These are phyloP conservation scores for Apamea epomidion DNA, from an alignment of 2,888 invertebrate genomes.

Conservation along the genomic window DNA sequence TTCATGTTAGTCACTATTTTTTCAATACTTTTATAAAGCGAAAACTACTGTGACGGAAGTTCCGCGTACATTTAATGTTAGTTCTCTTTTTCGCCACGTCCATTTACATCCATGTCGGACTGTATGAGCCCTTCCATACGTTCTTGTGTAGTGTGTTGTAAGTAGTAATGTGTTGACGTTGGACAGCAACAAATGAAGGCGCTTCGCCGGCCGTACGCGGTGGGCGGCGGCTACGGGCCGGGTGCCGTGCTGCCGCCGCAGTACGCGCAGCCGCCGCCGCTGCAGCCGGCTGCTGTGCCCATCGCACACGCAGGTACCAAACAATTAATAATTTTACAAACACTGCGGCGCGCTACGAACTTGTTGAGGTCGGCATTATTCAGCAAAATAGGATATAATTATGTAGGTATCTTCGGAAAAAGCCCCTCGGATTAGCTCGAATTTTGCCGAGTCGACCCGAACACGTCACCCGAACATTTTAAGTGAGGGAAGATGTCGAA, in stretches of 20 bases:
- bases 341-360: neutral
- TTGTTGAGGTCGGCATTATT: neutral
- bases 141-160: constrained; percentile 20
- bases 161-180: constrained; percentile 38
- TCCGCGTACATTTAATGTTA: neutral
- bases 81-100: neutral
- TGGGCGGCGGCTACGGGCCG: constrained; percentile 80
- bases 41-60: neutral
- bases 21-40: neutral
- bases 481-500: neutral
- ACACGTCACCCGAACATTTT: neutral
- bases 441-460: neutral
- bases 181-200: constrained; percentile 82
- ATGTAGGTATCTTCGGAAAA: neutral
- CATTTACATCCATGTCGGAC: constrained; percentile 1
- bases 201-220: constrained; percentile 82
- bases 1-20: neutral
- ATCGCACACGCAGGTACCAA: constrained; percentile 55
- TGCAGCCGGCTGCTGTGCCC: constrained; percentile 74
- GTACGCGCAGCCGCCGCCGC: constrained; percentile 79
- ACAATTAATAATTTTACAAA: neutral
- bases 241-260: constrained; percentile 78
- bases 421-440: neutral
- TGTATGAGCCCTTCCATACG: neutral
- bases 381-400: neutral